Base-by-base conservation (phyloP, 37 sponge, comb jelly and placozoan genomes). In the Halisarca cf. caerulea region DNA sequence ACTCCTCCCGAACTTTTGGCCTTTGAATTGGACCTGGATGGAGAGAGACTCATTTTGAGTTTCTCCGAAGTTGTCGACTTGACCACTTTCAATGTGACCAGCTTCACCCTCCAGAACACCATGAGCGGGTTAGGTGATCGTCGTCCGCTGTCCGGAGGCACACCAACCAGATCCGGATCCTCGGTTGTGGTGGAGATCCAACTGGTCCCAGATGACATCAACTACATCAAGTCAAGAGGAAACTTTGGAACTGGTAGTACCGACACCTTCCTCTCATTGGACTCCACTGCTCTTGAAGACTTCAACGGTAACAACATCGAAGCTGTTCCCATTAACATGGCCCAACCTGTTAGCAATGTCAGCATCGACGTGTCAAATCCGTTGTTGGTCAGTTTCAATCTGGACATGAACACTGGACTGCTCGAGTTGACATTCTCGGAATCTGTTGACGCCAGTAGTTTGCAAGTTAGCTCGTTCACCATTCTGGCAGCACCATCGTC, bases 41-140 rank as follows among this genome's bases (percentile, higher is more conserved):
- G 53, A 18, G 92, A 92, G 7, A 85, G 47, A 1, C 84, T 96
- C 36, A 82, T 78, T 3, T 86, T 96, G 8, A 96, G 89, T 27
- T 96, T 96, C 66, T 70, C 87, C 23, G 97, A 96, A 41, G 94
- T 89, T 3, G 80, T 96, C 18, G 90, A 94, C 3, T 84, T 54
- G 8, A 55, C 35, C 21, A 89, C 88, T 38, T 90, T 94, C 58
- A 87, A 92, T 82, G 86, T 88, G 20, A 89, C 89, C 21, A 75
- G 87, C 14, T 78, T 93, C 27, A 44, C 25, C 21, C 72, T 95
- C 7, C 95, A 95, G 64, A 85, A 83, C 51, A 30, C n/a, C n/a
- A 9, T 27, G 2, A 59, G 28, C 20, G 59, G 51, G 30, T 39
- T 47, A 11, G 20, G 21, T 9, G 40, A 23, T 27, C 18, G 20